phyloP scores from a whole-genome alignment of 2,113 vertebrate genomes.

The Gobiocypris rarus region DNA sequence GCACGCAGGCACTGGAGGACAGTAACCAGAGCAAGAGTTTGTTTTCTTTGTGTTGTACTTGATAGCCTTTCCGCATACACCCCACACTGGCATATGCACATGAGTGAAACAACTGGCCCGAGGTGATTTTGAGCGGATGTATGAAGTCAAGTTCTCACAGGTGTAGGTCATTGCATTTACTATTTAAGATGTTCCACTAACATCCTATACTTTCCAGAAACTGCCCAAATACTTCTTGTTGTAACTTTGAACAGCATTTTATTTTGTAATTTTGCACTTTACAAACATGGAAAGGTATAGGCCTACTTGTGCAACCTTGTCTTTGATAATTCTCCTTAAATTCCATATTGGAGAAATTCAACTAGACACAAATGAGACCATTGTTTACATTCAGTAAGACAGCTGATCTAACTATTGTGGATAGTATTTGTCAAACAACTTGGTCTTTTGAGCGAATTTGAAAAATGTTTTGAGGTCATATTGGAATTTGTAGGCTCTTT shows the following conservation, averaged over 20 bases:
- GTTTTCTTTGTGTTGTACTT: conserved; percentile 19
- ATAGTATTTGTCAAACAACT: too few relatives aligned
- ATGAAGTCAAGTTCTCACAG: conserved; percentile 16
- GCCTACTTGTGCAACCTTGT: background rate
- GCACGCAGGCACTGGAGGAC: conserved; percentile 38
- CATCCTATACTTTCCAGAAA: background rate
- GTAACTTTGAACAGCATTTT: background rate
- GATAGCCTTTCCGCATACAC: background rate
- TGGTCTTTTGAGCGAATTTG: background rate
- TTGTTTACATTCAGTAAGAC: background rate
- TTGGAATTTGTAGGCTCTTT: background rate
- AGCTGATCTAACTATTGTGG: background rate
- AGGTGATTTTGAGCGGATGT: background rate
- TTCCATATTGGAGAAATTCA: background rate
- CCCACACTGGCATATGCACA: background rate
- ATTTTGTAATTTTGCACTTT: background rate
- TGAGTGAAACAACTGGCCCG: background rate
- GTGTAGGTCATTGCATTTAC: conserved; percentile 4
- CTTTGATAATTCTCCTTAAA: background rate
- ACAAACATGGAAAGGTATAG: background rate
- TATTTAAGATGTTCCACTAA: background rate
- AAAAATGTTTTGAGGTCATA: background rate
- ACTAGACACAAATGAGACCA: background rate
- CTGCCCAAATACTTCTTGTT: background rate
- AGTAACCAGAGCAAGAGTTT: conserved; percentile 35